Base-by-base conservation (phyloP, 1,140 invertebrate genomes). In the Coenobita brevimanus region DNA sequence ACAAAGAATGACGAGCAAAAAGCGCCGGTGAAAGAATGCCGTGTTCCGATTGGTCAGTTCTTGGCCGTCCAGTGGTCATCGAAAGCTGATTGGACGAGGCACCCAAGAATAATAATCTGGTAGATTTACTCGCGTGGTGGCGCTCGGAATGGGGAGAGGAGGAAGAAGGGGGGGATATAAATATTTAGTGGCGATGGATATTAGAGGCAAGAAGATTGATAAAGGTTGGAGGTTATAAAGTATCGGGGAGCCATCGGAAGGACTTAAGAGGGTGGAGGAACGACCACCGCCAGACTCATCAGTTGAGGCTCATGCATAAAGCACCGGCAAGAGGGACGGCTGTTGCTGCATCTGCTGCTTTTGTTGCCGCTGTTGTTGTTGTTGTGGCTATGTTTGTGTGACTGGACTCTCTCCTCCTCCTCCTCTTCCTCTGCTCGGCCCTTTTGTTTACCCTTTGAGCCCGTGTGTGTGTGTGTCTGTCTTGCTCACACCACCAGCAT, bases 1-100 rank as follows among this genome's bases (percentile, higher is more conserved):
- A 87, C 85, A 87, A 87, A 87, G 85, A 87, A 87, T 87, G 85
- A 87, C 85, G 85, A 87, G 85, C 85, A 87, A 87, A 87, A 87
- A 87, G 85, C 76, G 85, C 85, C 43, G 85, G 85, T 79, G 80
- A 87, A 87, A 87, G 85, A 87, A 87, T 87, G 85, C 85, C 46
- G 78, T 71, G 76, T 80, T 87, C 85, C 85, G 85, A 87, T 87
- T 87, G 85, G 85, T 87, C 85, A 87, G 76, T 67, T 80, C 76
- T 87, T 80, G 43, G 76, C 76, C 85, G 78, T 78, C 85, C 85
- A 87, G 85, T 87, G 85, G 85, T 87, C 85, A 87, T 87, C 85
- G 85, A 62, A 24, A 81, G 85, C 85, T 87, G 85, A 87, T 87
- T 87, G 85, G 85, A 80, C 85, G 85, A 87, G 85, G 76, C 85